Conservation (phyloP, 1,140 invertebrate species). For the Drosophila pseudoananassae region DNA sequence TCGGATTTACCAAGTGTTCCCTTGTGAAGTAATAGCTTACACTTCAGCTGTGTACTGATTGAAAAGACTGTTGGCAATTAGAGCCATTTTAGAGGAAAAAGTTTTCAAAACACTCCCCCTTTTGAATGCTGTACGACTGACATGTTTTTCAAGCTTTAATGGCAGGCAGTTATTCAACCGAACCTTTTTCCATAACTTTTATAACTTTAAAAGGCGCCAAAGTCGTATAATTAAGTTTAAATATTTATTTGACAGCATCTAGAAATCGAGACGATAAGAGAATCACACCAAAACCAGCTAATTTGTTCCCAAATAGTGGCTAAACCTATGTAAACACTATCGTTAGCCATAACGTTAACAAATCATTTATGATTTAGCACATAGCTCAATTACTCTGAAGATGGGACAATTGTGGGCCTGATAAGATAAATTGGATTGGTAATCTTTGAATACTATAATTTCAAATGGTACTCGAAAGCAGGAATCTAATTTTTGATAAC, state of each 20-base stretch:
- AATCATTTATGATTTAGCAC: conserved; percentile 17
- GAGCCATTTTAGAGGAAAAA: neutral
- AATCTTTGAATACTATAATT: neutral
- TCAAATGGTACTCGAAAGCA: neutral
- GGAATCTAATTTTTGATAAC: neutral
- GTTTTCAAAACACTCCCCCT: too few species aligned
- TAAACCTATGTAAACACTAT: neutral
- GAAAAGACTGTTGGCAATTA: neutral
- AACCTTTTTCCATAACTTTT: neutral
- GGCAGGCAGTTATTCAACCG: too few species aligned
- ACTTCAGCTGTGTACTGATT: neutral
- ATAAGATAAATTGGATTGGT: neutral
- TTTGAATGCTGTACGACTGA: too few species aligned
- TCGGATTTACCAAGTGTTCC: conserved; percentile 8
- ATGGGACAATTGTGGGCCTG: neutral
- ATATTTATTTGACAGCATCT: conserved; percentile 12
- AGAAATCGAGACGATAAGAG: conserved; percentile 26
- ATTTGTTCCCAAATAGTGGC: too few species aligned
- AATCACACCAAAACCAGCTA: conserved; percentile 11
- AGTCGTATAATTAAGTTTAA: conserved; percentile 24
- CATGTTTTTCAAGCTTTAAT: too few species aligned
- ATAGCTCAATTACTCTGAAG: conserved; percentile 21
- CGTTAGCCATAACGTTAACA: neutral
- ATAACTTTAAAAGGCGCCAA: too few species aligned
- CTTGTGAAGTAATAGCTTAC: neutral